Percentiles rank a stretch among this genome's conserved stretches.
phyloP scores from a whole-genome alignment of 1,140 invertebrate genomes.

The Tetraneura akinire region DNA sequence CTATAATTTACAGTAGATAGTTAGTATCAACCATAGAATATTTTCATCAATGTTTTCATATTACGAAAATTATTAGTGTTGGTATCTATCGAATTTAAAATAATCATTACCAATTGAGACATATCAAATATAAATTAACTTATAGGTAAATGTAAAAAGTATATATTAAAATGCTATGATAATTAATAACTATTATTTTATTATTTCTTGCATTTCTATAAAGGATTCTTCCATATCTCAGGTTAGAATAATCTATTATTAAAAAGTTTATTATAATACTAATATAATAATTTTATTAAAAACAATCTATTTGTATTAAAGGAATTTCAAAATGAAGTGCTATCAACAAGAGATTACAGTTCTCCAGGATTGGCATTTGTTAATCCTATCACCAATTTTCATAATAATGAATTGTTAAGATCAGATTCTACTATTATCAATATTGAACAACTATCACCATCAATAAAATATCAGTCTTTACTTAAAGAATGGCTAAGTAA shows the following conservation, averaged over 20 bases:
- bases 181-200: no score
- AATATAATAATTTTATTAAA: background rate
- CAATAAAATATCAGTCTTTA: conserved; percentile 49
- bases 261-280: background rate
- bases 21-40: background rate
- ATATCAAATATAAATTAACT: background rate
- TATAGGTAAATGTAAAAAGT: background rate
- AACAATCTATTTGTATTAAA: background rate
- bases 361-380: conserved; percentile 47
- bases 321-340: conserved; percentile 46
- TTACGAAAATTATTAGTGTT: background rate
- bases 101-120: background rate
- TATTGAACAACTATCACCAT: conserved; percentile 44
- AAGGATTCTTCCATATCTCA: conserved; percentile 23
- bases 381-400: conserved; percentile 43
- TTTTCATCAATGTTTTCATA: background rate
- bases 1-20: background rate
- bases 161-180: no score
- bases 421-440: conserved; percentile 40
- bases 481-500: conserved; percentile 47
- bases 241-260: conserved; percentile 7
- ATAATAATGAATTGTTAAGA: conserved; percentile 22
- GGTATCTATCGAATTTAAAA: background rate
- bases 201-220: background rate
- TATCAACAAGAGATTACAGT: conserved; percentile 36